A percentile compares a stretch with the other conserved stretches of the same genome.
phyloP scores from a whole-genome alignment of 2,888 invertebrate species.

The Apamea epomidion region DNA sequence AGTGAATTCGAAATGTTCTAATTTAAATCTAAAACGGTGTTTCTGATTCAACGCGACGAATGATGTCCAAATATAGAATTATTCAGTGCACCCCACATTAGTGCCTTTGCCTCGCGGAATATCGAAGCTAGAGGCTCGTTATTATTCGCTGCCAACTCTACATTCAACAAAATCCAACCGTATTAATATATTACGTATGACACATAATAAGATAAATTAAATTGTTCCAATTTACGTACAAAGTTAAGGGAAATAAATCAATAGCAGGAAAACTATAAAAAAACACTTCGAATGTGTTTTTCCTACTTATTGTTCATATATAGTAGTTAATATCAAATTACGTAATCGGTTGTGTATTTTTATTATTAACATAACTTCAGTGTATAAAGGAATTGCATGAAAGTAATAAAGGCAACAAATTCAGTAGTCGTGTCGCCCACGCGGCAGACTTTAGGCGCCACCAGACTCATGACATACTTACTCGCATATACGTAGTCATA shows the following conservation, averaged over 20 bases:
- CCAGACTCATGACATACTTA: constrained; percentile 62
- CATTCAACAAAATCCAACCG: constrained; percentile 47
- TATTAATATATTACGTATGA: constrained; percentile 7
- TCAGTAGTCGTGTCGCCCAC: constrained; percentile 85
- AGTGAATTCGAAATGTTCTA: constrained; percentile 65
- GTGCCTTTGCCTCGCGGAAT: constrained; percentile 59
- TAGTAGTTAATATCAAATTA: constrained; percentile 26
- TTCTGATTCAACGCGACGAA: constrained; percentile 74
- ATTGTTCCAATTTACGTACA: constrained; percentile 7
- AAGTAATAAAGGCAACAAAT: constrained; percentile 83
- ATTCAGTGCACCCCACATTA: constrained; percentile 73
- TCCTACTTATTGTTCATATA: constrained; percentile 15
- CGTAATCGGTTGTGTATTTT: constrained; percentile 56
- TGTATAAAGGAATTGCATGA: constrained; percentile 79
- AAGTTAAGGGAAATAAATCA: constrained; percentile 18
- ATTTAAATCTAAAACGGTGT: constrained; percentile 68
- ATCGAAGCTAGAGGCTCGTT: constrained; percentile 62
- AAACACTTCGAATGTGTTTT: constrained; percentile 29
- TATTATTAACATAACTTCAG: constrained; percentile 51
- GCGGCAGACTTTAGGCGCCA: constrained; percentile 86
- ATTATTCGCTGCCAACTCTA: constrained; percentile 66
- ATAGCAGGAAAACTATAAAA: constrained; percentile 52
- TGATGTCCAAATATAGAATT: constrained; percentile 77
- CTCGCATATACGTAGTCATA: constrained; percentile 53
- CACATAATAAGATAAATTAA: constrained; percentile 15